A percentile compares a stretch with the other conserved stretches of the same genome.
These are phyloP conservation scores for Gymnorhina tibicen DNA, from an alignment of 2,113 vertebrate genomes.

Conservation along the genomic window DNA sequence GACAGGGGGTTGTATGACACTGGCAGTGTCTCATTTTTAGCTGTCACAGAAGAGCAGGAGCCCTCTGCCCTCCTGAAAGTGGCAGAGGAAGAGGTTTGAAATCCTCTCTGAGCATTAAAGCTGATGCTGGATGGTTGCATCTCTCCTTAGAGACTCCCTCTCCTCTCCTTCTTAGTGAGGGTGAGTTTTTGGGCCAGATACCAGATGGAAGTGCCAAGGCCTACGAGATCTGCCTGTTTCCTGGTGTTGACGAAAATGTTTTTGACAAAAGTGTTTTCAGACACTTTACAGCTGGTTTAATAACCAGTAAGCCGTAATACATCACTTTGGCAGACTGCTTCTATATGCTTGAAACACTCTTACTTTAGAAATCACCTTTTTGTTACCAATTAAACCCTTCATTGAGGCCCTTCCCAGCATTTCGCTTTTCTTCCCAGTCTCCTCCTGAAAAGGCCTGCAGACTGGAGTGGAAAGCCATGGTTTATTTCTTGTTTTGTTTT, in stretches of 20 bases:
- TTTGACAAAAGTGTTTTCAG: neutral
- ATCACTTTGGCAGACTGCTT: neutral
- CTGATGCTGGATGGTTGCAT: neutral
- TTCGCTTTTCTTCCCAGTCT: neutral
- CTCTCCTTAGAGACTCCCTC: neutral
- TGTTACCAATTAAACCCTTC: neutral
- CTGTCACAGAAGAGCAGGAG: neutral
- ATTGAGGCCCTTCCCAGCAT: neutral
- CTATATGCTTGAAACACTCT: neutral
- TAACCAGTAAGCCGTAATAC: neutral
- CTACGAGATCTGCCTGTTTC: neutral
- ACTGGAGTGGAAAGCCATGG: constrained; percentile 35
- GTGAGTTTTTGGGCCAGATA: neutral
- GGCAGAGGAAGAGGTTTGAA: neutral
- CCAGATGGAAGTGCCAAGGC: neutral
- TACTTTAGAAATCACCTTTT: neutral
- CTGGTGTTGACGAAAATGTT: neutral
- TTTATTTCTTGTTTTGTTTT: constrained; percentile 46
- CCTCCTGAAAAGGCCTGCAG: neutral
- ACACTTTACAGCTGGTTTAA: neutral
- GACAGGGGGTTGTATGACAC: neutral
- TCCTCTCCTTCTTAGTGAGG: neutral
- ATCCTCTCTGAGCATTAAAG: neutral
- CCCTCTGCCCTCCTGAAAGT: neutral
- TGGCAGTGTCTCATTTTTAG: neutral